These are phyloP conservation scores for Chlorocebus sabaeus DNA, from an alignment of 2,113 vertebrate species.

Conservation along the genomic window DNA sequence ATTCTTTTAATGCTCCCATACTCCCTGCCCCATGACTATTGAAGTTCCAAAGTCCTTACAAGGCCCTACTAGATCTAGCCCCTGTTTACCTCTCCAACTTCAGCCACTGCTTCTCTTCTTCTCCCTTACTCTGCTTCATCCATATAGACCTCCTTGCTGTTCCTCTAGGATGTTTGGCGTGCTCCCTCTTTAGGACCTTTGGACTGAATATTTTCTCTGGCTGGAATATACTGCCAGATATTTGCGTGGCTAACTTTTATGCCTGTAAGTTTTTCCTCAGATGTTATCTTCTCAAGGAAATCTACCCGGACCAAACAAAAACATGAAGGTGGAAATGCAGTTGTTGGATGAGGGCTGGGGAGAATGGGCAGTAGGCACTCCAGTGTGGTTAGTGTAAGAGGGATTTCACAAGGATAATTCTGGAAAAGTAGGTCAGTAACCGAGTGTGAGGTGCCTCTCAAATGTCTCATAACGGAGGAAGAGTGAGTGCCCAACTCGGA, in stretches of 20 bases:
- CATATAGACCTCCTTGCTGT: not conserved
- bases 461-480: not conserved
- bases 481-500: not conserved
- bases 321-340: not conserved
- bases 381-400: too few species aligned
- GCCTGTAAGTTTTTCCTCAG: not conserved
- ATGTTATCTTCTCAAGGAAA: not conserved
- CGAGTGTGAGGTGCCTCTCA: not conserved
- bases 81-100: not conserved
- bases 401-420: too few species aligned
- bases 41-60: not conserved
- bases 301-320: not conserved
- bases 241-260: not conserved
- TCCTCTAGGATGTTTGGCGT: not conserved
- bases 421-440: too few species aligned
- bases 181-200: not conserved
- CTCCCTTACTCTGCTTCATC: not conserved
- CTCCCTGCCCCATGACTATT: not conserved
- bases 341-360: not conserved
- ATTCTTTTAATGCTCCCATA: not conserved
- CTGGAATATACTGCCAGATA: not conserved
- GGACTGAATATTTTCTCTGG: not conserved
- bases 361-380: too few species aligned
- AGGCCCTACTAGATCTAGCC: not conserved
- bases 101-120: not conserved